phyloP scores from a whole-genome alignment of 1,140 invertebrate species.

The Caerostris darwini region DNA sequence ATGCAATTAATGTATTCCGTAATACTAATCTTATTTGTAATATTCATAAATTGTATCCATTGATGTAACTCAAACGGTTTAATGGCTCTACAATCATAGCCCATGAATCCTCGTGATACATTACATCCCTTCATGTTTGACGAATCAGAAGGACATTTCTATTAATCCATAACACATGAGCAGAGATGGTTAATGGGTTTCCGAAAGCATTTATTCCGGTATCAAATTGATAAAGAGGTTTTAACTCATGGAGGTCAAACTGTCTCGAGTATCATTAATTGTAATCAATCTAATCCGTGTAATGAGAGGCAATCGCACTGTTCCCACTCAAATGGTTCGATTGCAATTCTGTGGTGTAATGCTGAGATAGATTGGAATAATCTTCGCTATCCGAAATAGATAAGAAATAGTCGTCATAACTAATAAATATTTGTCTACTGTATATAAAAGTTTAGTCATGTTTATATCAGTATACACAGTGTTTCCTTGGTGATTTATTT shows the following conservation, averaged over 20 bases:
- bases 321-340: neutral
- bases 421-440: too few species aligned
- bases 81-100: neutral
- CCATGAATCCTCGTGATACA: neutral
- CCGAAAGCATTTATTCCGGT: conserved; percentile 10
- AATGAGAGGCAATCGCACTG: neutral
- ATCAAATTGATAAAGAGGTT: conserved; percentile 33
- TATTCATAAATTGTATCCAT: neutral
- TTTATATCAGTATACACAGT: too few species aligned
- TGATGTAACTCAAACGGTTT: neutral
- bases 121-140: neutral
- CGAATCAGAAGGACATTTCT: conserved; percentile 17
- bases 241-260: conserved; percentile 23
- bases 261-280: conserved; percentile 36
- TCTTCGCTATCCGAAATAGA: too few species aligned
- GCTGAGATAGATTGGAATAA: too few species aligned
- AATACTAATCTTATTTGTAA: neutral
- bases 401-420: too few species aligned
- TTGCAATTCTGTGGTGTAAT: neutral
- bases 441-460: too few species aligned
- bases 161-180: conserved; percentile 21
- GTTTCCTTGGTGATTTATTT: too few species aligned
- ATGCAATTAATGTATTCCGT: too few species aligned
- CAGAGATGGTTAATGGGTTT: conserved; percentile 23
- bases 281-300: neutral